These are phyloP conservation scores for Plotosus lineatus DNA, from an alignment of 2,113 vertebrate species.

Conservation along the genomic window DNA sequence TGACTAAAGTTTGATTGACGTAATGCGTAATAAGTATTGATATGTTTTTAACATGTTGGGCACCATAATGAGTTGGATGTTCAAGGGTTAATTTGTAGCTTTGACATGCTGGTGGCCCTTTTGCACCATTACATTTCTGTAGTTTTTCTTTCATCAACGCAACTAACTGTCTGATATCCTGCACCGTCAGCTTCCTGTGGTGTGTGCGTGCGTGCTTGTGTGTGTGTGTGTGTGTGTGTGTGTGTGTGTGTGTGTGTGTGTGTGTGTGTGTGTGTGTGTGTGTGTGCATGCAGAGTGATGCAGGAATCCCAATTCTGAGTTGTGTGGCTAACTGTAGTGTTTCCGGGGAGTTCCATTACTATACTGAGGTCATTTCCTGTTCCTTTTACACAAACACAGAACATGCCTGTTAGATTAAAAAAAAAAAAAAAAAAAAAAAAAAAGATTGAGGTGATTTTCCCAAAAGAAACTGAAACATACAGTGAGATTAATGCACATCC, in stretches of 20 bases:
- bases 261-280: slow-evolving; percentile 17
- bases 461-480: not conserved
- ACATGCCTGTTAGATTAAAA: not conserved
- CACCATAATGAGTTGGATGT: not conserved
- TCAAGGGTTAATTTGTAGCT: not conserved
- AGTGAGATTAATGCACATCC: not conserved
- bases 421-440: not conserved
- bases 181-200: slow-evolving; percentile 35
- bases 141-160: not conserved
- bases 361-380: slow-evolving; percentile 12
- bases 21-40: not conserved
- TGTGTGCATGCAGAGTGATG: not conserved
- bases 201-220: slow-evolving; percentile 24
- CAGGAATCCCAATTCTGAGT: slow-evolving; percentile 29
- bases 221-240: slow-evolving; percentile 5
- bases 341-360: slow-evolving; percentile 35
- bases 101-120: not conserved
- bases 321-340: slow-evolving; percentile 15
- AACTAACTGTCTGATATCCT: slow-evolving; percentile 12
- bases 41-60: not conserved
- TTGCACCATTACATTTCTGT: not conserved
- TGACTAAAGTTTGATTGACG: not conserved
- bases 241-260: slow-evolving; percentile 7
- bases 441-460: not conserved
- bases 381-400: not conserved